Evolutionary conservation across 1,140 invertebrate species (phyloP), one percentile per base, ranked within the genome.

Genomic region (Medauroidea extradentata): DNA sequence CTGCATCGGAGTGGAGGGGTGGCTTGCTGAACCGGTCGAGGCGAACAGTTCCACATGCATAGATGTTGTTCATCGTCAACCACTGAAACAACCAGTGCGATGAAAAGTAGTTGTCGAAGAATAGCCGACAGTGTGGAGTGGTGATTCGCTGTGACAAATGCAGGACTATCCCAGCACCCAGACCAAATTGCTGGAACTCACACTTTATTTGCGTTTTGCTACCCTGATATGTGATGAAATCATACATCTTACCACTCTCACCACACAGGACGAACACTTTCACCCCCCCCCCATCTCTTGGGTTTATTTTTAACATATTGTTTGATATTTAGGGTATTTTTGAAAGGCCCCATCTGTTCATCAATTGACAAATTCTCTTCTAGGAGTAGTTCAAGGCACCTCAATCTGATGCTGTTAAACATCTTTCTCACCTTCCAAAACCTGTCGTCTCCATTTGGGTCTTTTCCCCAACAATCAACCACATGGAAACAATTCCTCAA

Each of bases 381-480:
- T 16, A 65, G 5, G 25, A 25, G 25, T 8, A 65, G 58, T 16
- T 53, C 1, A 11, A 9, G 4, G 27, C 42, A 59, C 5, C 43
- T 38, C 25, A 50, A 51, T 42, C 19, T 19, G 16, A 52, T 29
- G n/a, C n/a, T 24, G n/a, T 19, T 9, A 38, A 60, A 49, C 21
- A 29, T 23, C n/a, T 62, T 57, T 58, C 63, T 51, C 46, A 71
- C 44, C 50, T 67, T 65, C 53, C 61, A 56, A 52, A 64, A 52
- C 13, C 38, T 18, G 34, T 64, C 57, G 19, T 48, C n/a, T n/a
- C n/a, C 24, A 7, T 39, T 5, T 23, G 43, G 38, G 3, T 4
- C 18, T 16, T 16, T 52, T n/a, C 25, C 50, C 16, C 19, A 29
- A 48, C 53, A 59, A 56, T 64, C 54, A 14, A 62, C 18, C 13